phyloP scores from a whole-genome alignment of 1,140 invertebrate species.

The Drosophila leontia region DNA sequence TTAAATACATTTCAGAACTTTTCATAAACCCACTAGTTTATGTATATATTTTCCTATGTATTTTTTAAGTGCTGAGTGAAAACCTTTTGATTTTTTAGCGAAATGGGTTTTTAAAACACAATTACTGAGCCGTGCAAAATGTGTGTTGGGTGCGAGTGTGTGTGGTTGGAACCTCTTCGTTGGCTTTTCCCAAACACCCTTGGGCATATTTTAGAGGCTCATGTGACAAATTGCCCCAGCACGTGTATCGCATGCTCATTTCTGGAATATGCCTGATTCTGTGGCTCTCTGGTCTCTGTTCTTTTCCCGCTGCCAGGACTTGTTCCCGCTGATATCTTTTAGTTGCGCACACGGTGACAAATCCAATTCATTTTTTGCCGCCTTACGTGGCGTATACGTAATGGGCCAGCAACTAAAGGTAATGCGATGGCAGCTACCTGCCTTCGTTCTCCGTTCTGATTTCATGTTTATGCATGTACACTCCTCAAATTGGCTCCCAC shows the following conservation, averaged over 20 bases:
- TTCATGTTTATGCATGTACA: conserved; percentile 42
- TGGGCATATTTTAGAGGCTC: conserved; percentile 84
- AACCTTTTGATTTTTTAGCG: conserved; percentile 1
- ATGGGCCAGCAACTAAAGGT: conserved; percentile 74
- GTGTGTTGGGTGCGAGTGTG: neutral
- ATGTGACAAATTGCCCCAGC: conserved; percentile 83
- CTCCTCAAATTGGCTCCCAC: conserved; percentile 57
- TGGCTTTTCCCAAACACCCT: conserved; percentile 65
- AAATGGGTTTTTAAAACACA: conserved; percentile 38
- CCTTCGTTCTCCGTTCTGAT: conserved; percentile 44
- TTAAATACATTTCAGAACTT: neutral
- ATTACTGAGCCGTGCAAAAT: conserved; percentile 10
- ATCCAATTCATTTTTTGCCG: conserved; percentile 74
- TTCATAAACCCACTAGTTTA: neutral
- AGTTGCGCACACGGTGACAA: conserved; percentile 69
- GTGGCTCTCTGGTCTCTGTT: neutral
- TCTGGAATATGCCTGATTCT: conserved; percentile 23
- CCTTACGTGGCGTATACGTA: conserved; percentile 75
- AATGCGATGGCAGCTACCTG: conserved; percentile 62
- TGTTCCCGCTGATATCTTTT: conserved; percentile 32
- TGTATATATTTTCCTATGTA: neutral
- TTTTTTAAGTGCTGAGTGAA: neutral
- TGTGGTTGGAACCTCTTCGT: conserved; percentile 37
- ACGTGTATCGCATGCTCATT: conserved; percentile 83
- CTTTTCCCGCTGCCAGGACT: conserved; percentile 17